Conservation (phyloP, 1,140 invertebrate genomes). For the Theocolax elegans region DNA sequence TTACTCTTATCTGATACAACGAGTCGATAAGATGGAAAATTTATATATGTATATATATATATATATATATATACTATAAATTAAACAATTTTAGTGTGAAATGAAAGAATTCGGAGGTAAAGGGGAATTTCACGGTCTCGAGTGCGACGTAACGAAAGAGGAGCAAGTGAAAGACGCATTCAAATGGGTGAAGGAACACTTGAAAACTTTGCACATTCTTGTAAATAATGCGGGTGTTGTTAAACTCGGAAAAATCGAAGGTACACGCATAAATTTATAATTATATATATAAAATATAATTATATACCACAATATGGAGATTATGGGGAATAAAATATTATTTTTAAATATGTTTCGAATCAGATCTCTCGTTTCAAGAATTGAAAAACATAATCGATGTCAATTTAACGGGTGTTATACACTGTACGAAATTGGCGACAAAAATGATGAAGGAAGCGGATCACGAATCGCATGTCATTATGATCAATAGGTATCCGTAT, state of each 20-base stretch:
- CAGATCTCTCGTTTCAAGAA: no score
- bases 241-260: no score
- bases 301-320: no score
- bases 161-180: slow-evolving; percentile 72
- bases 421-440: slow-evolving; percentile 15
- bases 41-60: no score
- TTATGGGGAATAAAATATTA: no score
- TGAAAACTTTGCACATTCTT: slow-evolving; percentile 73
- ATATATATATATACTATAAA: no score
- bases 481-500: background rate
- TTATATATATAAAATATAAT: no score
- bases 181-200: slow-evolving; percentile 67
- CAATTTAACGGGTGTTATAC: background rate
- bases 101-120: slow-evolving; percentile 46
- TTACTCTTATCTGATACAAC: no score
- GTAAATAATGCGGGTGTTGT: slow-evolving; percentile 75
- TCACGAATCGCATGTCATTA: background rate
- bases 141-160: slow-evolving; percentile 73
- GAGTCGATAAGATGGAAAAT: no score
- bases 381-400: background rate
- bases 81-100: slow-evolving; percentile 38
- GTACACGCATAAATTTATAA: no score
- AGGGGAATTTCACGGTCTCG: slow-evolving; percentile 56
- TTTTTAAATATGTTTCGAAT: no score
- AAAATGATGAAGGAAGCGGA: slow-evolving; percentile 7